Base-by-base conservation (phyloP, 1,140 invertebrate species). In the Aphidius gifuensis region DNA sequence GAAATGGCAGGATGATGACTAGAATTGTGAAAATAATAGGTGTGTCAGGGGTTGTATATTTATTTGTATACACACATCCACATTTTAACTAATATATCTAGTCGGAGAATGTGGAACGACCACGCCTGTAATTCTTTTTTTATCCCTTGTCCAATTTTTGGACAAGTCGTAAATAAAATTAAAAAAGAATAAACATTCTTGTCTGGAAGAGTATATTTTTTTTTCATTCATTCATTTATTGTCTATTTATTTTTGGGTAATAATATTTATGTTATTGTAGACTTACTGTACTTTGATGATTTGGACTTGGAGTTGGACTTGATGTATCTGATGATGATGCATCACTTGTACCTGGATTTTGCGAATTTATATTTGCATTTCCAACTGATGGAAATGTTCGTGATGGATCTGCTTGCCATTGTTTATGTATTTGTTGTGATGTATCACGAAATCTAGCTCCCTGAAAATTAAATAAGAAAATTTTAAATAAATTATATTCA, bases 391-490 rank as follows among this genome's bases (percentile, higher is more conserved):
- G 80, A 68, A 81, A 81, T 39, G 80, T 74, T 63, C 78, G 65
- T 4, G 75, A 61, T 9, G 77, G 77, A 66, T 78, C 74, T 44
- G 75, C 75, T 60, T 78, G 76, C 80, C 80, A 82, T 74, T 82
- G 81, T 62, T 80, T 80, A 50, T 82, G 78, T 48, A 82, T 82
- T 62, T 81, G 77, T 48, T 81, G 77, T 46, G 80, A 78, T 58
- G 80, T 81, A 61, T 82, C 81, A 56, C 74, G 71, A 63, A 80
- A 82, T 71, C 81, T 75, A 55, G 76, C 75, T 45, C 76, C 76
- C 79, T 80, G 66, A 38, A 74, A 74, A 39, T 58, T 0, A 55
- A 63, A 46, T 11, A 54, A 64, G 42, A 53, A 42, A 49, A 49
- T 51, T 4, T 38, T 50, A 7, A 44, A 9, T 50, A 61, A 61